Conservation (phyloP, 2,113 vertebrate species). For the Spheniscus mendiculus region DNA sequence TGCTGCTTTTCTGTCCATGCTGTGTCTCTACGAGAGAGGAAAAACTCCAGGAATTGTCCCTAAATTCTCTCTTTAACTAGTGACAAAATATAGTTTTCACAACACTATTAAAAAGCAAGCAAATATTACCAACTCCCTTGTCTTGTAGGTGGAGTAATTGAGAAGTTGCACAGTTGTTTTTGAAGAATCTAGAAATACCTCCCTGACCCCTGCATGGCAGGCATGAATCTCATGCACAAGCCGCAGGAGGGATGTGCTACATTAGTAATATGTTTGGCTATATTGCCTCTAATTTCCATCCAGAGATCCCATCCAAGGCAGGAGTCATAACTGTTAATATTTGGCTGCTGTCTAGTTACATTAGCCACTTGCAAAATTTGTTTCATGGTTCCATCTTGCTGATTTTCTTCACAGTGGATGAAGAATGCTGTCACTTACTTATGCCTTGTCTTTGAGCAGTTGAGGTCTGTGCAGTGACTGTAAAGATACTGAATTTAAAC, state of each 20-base stretch:
- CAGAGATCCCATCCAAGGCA: neutral
- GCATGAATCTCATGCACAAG: neutral
- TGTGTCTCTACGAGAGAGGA: neutral
- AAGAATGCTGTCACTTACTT: neutral
- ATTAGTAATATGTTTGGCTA: neutral
- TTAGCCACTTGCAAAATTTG: neutral
- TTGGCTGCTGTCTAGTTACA: neutral
- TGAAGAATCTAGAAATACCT: neutral
- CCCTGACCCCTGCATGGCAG: neutral
- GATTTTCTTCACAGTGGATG: neutral
- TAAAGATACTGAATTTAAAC: neutral
- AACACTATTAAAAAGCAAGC: rapidly evolving
- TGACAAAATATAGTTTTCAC: neutral
- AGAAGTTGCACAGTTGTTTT: neutral
- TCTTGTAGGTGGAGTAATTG: neutral
- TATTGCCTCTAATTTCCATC: neutral
- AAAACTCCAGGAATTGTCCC: neutral
- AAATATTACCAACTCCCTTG: neutral
- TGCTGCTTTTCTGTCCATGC: neutral
- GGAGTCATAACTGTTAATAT: neutral
- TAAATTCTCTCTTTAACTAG: neutral
- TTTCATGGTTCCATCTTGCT: neutral
- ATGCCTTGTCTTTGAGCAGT: neutral
- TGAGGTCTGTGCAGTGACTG: slow-evolving; percentile 1
- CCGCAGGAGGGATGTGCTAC: neutral